Evolutionary conservation across 2,113 vertebrate species (phyloP).

Genomic region (Camarhynchus parvulus): DNA sequence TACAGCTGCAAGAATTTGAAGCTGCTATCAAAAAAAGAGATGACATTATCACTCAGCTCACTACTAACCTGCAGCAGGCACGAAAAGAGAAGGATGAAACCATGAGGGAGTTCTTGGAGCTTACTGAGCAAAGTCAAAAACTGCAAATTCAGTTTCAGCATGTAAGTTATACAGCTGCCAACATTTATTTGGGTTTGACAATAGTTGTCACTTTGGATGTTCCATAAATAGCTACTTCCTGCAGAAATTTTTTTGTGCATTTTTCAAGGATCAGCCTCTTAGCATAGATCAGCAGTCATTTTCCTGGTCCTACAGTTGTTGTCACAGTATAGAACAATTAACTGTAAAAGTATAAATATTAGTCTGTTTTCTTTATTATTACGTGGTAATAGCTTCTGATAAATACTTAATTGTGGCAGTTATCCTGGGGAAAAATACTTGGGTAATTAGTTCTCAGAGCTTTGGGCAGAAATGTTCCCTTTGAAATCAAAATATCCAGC

Average conservation of each 20-base stretch:
- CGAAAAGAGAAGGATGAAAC: slow-evolving; percentile 93
- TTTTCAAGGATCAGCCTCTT: not conserved
- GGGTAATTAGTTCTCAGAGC: not conserved
- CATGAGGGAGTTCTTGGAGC: slow-evolving; percentile 91
- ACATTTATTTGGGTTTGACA: not conserved
- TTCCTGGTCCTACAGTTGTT: not conserved
- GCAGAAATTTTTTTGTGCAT: not conserved
- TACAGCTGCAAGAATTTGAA: slow-evolving; percentile 95
- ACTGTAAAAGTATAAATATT: not conserved
- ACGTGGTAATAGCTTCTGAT: not conserved
- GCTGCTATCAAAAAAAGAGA: slow-evolving; percentile 95
- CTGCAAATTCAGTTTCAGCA: slow-evolving; percentile 96
- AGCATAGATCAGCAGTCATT: not conserved
- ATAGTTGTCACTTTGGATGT: not conserved
- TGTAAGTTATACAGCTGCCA: slow-evolving; percentile 73
- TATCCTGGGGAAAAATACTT: not conserved
- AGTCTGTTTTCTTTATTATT: not conserved
- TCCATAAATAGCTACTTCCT: not conserved
- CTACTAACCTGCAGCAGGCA: slow-evolving; percentile 93
- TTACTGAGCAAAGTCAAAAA: slow-evolving; percentile 95
- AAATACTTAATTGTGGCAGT: not conserved
- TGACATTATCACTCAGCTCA: slow-evolving; percentile 96
- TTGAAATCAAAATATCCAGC: not conserved
- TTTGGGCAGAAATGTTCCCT: not conserved
- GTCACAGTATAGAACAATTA: not conserved